phyloP scores from a whole-genome alignment of 2,797 vertebrate genomes.

The Syngnathus rostellatus region DNA sequence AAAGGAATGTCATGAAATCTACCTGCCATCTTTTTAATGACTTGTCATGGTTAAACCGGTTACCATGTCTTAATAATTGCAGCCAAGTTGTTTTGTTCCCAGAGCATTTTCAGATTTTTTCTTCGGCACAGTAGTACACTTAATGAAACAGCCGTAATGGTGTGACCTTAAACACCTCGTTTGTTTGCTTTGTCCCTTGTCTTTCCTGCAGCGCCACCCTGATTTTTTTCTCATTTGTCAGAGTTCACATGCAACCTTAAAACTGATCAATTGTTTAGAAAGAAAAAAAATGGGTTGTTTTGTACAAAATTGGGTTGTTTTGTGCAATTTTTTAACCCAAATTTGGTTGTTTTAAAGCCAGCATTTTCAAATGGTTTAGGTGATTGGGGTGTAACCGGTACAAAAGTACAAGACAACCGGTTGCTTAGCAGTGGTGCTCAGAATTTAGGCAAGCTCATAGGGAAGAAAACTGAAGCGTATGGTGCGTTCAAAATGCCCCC shows the following conservation, averaged over 20 bases:
- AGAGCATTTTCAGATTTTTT: neutral
- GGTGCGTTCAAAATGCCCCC: too few relatives aligned
- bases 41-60: neutral
- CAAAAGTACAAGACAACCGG: neutral
- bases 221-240: neutral
- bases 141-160: neutral
- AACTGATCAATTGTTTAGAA: too few relatives aligned
- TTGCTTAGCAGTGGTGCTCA: neutral
- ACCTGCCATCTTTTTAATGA: neutral
- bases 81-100: constrained; percentile 1
- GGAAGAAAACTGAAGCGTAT: neutral
- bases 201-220: neutral
- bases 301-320: too few relatives aligned
- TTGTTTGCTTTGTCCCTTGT: neutral
- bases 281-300: too few relatives aligned
- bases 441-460: neutral
- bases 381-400: neutral
- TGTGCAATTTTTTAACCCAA: too few relatives aligned
- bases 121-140: neutral
- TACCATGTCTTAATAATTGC: neutral
- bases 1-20: neutral
- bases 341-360: too few relatives aligned
- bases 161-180: neutral
- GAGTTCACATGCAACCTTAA: neutral
- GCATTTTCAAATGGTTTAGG: neutral